A percentile compares a stretch with the other conserved stretches of the same genome.
Conservation (phyloP, 2,113 vertebrate species). For the Lepisosteus oculatus region DNA sequence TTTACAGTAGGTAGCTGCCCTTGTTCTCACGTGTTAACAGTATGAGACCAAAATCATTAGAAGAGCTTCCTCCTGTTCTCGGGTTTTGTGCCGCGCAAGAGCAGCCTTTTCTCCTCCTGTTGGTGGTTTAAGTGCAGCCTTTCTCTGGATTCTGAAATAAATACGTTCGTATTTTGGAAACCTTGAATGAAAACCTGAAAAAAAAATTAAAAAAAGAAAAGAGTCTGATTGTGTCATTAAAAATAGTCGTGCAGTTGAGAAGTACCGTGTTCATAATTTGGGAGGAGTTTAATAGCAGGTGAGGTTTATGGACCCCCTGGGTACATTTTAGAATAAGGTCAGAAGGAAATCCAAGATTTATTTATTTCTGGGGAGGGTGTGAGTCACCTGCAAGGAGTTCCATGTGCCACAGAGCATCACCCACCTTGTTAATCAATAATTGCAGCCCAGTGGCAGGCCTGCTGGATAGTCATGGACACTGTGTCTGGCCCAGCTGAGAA, state of each 20-base stretch:
- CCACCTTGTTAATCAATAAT: neutral
- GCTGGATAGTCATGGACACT: neutral
- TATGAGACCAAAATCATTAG: no score
- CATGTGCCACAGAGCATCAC: neutral
- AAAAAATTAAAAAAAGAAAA: no score
- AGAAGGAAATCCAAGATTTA: neutral
- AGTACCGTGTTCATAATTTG: neutral
- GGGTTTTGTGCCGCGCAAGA: no score
- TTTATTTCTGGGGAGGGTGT: neutral
- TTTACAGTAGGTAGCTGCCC: no score
- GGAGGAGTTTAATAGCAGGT: neutral
- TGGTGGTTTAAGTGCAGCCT: no score
- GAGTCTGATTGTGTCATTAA: no score
- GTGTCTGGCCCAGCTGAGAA: neutral
- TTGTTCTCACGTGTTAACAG: no score
- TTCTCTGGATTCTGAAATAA: no score
- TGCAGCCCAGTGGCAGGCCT: slow-evolving; percentile 4
- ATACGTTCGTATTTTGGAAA: no score
- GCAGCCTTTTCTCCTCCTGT: no score
- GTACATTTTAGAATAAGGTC: neutral
- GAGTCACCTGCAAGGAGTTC: neutral
- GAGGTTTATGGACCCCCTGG: slow-evolving; percentile 3
- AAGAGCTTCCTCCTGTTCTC: no score
- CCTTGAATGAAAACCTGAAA: neutral
- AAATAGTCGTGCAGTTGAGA: no score